Evolutionary conservation across 2,797 vertebrate species (phyloP).

Genomic region (Rhinophrynus dorsalis): DNA sequence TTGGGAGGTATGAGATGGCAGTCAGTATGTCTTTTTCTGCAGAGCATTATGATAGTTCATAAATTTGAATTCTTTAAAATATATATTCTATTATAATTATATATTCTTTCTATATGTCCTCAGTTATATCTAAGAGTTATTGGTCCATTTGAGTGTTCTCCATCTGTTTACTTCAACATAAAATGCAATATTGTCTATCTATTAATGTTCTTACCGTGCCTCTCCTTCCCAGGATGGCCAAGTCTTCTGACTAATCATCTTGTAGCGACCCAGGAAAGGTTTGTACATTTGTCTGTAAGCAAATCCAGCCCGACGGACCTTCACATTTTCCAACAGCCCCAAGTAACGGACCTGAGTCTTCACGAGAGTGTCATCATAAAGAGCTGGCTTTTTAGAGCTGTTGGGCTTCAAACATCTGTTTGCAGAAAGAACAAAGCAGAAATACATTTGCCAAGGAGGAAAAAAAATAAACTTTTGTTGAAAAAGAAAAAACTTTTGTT

Average conservation of each 20-base stretch:
- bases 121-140: too few species aligned
- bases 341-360: slow-evolving; percentile 65
- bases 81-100: too few species aligned
- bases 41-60: too few species aligned
- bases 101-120: too few species aligned
- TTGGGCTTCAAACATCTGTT: slow-evolving; percentile 77
- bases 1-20: too few species aligned
- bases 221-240: slow-evolving; percentile 67
- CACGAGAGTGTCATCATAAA: slow-evolving; percentile 65
- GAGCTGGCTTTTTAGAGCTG: slow-evolving; percentile 54
- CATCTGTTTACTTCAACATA: not conserved
- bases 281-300: slow-evolving; percentile 70
- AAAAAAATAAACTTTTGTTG: too few species aligned
- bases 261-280: slow-evolving; percentile 70
- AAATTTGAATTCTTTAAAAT: too few species aligned
- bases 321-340: slow-evolving; percentile 74
- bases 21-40: too few species aligned
- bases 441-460: too few species aligned
- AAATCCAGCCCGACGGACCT: slow-evolving; percentile 72
- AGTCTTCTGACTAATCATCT: slow-evolving; percentile 62
- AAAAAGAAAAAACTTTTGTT: too few species aligned
- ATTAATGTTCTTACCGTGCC: slow-evolving; percentile 62
- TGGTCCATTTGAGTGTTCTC: too few species aligned
- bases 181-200: not conserved
- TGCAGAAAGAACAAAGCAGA: not conserved